phyloP scores from a whole-genome alignment of 1,140 invertebrate species.

The Lerema accius region DNA sequence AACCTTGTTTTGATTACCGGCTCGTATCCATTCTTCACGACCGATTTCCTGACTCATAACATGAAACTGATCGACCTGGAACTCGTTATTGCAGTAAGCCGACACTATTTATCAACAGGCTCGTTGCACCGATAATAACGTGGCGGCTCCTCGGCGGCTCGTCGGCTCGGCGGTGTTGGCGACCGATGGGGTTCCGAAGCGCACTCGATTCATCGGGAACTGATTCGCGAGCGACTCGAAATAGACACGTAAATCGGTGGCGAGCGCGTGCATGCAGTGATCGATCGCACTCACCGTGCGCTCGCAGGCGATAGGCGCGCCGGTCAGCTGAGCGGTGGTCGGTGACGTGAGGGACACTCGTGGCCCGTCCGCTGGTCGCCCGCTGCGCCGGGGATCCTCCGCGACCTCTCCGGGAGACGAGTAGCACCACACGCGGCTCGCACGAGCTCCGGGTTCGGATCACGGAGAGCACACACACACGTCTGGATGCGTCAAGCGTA shows the following conservation, averaged over 20 bases:
- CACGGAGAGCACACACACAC: slow-evolving; percentile 75
- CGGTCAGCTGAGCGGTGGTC: slow-evolving; percentile 69
- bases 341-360: slow-evolving; percentile 40
- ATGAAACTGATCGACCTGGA: slow-evolving; percentile 41
- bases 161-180: slow-evolving; percentile 53
- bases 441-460: slow-evolving; percentile 55
- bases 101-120: slow-evolving; percentile 76
- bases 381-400: slow-evolving; percentile 30
- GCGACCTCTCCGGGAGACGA: slow-evolving; percentile 38
- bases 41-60: slow-evolving; percentile 51
- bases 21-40: slow-evolving; percentile 36
- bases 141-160: slow-evolving; percentile 44
- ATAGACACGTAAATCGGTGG: slow-evolving; percentile 67
- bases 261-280: slow-evolving; percentile 69
- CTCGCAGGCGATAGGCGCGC: slow-evolving; percentile 57
- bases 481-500: slow-evolving; percentile 69
- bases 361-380: too few species aligned
- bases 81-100: slow-evolving; percentile 50
- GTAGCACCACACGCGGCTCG: slow-evolving; percentile 62
- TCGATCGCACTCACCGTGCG: slow-evolving; percentile 80
- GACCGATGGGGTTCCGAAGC: slow-evolving; percentile 40
- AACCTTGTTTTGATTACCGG: slow-evolving; percentile 44
- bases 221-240: slow-evolving; percentile 70
- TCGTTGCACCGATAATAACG: slow-evolving; percentile 48
- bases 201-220: slow-evolving; percentile 41